Conservation (phyloP, 2,888 invertebrate species). For the Dexiosoma caninum region DNA sequence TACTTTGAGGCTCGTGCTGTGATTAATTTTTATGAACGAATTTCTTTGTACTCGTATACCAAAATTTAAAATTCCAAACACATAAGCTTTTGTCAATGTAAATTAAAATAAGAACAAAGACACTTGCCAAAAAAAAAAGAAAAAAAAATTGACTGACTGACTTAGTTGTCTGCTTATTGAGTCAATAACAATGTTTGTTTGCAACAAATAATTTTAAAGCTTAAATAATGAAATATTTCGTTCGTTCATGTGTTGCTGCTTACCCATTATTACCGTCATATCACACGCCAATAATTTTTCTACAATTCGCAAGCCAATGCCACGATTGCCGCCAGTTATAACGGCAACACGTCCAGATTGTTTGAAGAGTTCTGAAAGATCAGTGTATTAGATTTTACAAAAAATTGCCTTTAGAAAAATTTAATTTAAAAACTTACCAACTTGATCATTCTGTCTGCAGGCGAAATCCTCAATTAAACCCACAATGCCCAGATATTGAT, state of each 20-base stretch:
- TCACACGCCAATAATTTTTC: conserved; percentile 86
- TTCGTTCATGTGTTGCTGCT: conserved; percentile 46
- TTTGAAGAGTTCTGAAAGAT: conserved; percentile 80
- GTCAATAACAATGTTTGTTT: neutral
- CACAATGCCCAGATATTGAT: conserved; percentile 73
- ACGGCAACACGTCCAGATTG: conserved; percentile 85
- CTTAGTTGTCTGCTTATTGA: neutral
- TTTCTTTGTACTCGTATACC: too few species aligned
- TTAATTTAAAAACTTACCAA: conserved; percentile 71
- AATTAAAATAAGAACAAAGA: neutral
- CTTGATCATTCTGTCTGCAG: conserved; percentile 71
- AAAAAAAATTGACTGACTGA: too few species aligned
- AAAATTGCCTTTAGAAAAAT: too few species aligned
- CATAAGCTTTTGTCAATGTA: conserved; percentile 3
- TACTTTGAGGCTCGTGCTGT: conserved; percentile 53
- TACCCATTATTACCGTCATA: conserved; percentile 87
- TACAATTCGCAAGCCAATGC: conserved; percentile 88
- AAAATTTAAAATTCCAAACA: conserved; percentile 29
- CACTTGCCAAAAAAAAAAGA: neutral
- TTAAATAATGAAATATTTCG: neutral
- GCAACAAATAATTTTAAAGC: too few species aligned
- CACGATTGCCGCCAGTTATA: conserved; percentile 91
- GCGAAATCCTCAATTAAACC: conserved; percentile 75
- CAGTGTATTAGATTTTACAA: neutral
- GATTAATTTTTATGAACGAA: too few species aligned